These are phyloP conservation scores for Cardiocondyla obscurior DNA, from an alignment of 1,140 invertebrate genomes.

Conservation along the genomic window DNA sequence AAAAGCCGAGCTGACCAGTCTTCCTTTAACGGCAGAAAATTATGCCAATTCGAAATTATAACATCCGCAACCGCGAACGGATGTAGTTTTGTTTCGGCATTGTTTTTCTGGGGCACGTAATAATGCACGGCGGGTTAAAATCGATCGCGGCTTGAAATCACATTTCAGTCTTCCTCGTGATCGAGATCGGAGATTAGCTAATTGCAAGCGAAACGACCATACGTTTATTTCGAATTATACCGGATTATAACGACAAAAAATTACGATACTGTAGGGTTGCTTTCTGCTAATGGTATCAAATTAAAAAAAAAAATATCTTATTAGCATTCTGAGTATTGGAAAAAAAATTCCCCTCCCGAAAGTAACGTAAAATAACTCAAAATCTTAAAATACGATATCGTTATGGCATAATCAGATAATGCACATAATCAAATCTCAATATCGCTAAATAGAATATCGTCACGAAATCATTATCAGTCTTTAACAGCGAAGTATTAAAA, in stretches of 20 bases:
- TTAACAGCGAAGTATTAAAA: background rate
- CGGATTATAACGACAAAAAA: constrained; percentile 24
- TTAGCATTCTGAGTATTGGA: background rate
- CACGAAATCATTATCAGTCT: constrained; percentile 3
- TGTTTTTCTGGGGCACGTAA: constrained; percentile 74
- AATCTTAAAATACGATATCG: background rate
- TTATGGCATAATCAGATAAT: background rate
- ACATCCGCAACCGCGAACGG: constrained; percentile 77
- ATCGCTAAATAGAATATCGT: constrained; percentile 6
- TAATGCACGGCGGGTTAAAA: constrained; percentile 65
- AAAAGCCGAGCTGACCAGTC: constrained; percentile 48
- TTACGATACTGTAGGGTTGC: background rate
- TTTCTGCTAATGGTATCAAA: background rate
- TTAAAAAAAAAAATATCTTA: constrained; percentile 4
- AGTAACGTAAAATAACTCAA: background rate
- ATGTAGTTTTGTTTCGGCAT: constrained; percentile 69
- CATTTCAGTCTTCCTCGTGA: constrained; percentile 56
- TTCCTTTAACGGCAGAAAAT: constrained; percentile 75
- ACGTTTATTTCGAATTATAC: constrained; percentile 35
- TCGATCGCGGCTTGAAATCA: constrained; percentile 62
- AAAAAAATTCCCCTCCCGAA: background rate
- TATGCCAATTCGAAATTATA: constrained; percentile 83
- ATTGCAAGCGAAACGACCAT: constrained; percentile 47
- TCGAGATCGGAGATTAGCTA: constrained; percentile 65
- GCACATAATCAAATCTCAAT: too few relatives aligned